Evolutionary conservation across 2,113 vertebrate genomes (phyloP).

Genomic region (Labeo rohita): DNA sequence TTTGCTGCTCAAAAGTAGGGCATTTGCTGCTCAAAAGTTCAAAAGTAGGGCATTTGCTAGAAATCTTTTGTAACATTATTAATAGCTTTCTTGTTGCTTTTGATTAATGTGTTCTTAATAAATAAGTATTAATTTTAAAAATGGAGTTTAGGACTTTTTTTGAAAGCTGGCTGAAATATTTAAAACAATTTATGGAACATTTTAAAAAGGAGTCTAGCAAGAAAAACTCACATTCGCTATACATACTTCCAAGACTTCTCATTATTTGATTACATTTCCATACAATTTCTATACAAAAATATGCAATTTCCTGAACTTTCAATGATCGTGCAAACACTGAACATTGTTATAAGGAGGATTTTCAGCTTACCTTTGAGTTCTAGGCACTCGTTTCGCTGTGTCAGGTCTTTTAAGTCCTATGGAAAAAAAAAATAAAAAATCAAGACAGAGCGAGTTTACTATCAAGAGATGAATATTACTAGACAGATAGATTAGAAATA

Average conservation of each 20-base stretch:
- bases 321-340: not conserved
- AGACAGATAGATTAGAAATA: not conserved
- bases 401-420: constrained; percentile 58
- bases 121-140: not conserved
- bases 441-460: not conserved
- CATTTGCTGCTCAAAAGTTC: not conserved
- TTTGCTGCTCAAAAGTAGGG: not conserved
- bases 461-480: not conserved
- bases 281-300: too few relatives aligned
- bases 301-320: not conserved
- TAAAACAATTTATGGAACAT: too few relatives aligned
- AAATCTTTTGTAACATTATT: not conserved
- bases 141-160: too few relatives aligned
- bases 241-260: not conserved
- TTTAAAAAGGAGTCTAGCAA: not conserved
- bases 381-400: constrained; percentile 61
- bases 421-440: not conserved
- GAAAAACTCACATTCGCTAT: not conserved
- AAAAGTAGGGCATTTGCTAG: not conserved
- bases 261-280: not conserved
- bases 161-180: too few relatives aligned
- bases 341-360: not conserved
- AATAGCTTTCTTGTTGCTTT: not conserved
- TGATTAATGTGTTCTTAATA: not conserved
- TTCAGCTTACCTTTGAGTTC: constrained; percentile 56